phyloP scores from a whole-genome alignment of 2,888 invertebrate genomes.

The Xestoiulus laeticollis region DNA sequence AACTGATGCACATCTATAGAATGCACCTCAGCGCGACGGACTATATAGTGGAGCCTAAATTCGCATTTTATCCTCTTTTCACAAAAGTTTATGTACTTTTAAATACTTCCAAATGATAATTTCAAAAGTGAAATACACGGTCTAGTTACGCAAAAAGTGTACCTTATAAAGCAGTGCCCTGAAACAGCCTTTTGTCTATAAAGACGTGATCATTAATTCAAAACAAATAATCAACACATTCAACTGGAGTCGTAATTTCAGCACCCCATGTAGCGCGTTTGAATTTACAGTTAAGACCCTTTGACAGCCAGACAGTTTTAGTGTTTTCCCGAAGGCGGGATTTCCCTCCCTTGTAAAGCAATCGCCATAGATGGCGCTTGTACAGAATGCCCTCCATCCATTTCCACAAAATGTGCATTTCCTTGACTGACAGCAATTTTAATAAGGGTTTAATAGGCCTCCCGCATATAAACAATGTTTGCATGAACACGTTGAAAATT shows the following conservation, averaged over 20 bases:
- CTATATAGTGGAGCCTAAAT: too few species aligned
- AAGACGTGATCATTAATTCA: not conserved
- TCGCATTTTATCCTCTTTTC: too few species aligned
- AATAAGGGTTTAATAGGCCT: conserved; percentile 3
- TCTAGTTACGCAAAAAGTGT: too few species aligned
- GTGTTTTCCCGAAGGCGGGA: not conserved
- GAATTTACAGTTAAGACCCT: not conserved
- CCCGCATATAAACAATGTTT: not conserved
- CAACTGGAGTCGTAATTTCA: not conserved
- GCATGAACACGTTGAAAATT: not conserved
- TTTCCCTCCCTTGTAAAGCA: not conserved
- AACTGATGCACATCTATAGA: too few species aligned
- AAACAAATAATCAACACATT: not conserved
- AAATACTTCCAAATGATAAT: too few species aligned
- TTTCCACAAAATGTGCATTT: not conserved
- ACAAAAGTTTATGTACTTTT: too few species aligned
- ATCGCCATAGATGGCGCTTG: not conserved
- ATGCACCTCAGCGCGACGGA: too few species aligned
- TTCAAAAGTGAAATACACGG: too few species aligned
- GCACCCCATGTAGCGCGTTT: not conserved
- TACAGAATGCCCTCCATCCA: not conserved
- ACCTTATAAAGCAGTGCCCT: too few species aligned
- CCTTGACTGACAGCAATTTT: not conserved
- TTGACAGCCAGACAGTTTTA: not conserved
- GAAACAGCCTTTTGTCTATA: too few species aligned